These are phyloP conservation scores for Napeogenes inachia DNA, from an alignment of 2,888 invertebrate genomes.

Conservation along the genomic window DNA sequence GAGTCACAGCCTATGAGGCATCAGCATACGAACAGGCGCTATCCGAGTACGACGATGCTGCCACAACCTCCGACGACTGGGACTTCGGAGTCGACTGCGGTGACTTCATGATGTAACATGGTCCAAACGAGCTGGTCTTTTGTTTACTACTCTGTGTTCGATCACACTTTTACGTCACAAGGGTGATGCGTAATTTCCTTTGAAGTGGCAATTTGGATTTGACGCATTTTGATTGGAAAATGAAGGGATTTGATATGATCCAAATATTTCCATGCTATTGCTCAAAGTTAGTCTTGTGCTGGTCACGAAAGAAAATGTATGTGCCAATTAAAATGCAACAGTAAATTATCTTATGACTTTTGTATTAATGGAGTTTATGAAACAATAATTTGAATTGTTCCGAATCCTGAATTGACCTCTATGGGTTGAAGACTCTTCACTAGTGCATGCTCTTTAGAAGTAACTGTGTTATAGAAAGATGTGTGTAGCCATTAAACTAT, in stretches of 20 bases:
- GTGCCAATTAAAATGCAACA: constrained; percentile 49
- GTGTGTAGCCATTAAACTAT: constrained; percentile 57
- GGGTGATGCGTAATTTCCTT: not conserved
- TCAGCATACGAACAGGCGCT: constrained; percentile 78
- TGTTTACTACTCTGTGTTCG: constrained; percentile 7
- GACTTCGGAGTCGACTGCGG: constrained; percentile 85
- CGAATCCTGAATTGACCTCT: constrained; percentile 17
- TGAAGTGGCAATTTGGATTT: constrained; percentile 15
- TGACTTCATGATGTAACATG: constrained; percentile 81
- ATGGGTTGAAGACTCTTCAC: constrained; percentile 32
- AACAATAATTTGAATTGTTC: constrained; percentile 23
- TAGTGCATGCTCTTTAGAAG: constrained; percentile 65
- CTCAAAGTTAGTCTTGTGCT: constrained; percentile 51
- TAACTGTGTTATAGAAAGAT: constrained; percentile 56
- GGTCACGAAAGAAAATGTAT: constrained; percentile 47
- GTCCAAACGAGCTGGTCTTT: constrained; percentile 7
- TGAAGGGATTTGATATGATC: constrained; percentile 9
- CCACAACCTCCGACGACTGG: constrained; percentile 79
- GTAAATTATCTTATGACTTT: constrained; percentile 49
- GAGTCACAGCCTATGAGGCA: constrained; percentile 79
- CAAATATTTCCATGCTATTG: constrained; percentile 30
- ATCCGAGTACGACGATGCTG: constrained; percentile 77
- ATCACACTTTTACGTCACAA: not conserved
- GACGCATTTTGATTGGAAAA: constrained; percentile 12
- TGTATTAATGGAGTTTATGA: constrained; percentile 30